Percentiles rank a stretch among this genome's conserved stretches.
phyloP scores from a whole-genome alignment of 2,888 invertebrate species.

The Pseudococcus jackbeardsleyi region DNA sequence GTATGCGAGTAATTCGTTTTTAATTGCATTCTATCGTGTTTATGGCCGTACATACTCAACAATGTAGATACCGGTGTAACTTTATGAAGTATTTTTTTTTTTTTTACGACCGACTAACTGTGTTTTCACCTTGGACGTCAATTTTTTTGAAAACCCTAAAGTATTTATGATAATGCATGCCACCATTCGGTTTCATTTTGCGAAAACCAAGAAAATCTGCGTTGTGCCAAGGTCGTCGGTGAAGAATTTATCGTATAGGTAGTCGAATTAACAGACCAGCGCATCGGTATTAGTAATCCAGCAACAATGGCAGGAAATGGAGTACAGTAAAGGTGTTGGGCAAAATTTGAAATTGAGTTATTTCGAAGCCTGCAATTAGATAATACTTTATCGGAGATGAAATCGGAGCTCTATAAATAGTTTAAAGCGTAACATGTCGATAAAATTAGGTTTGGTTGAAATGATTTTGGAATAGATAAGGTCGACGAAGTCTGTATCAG shows the following conservation, averaged over 20 bases:
- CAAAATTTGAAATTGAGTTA: neutral
- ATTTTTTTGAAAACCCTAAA: constrained; percentile 1
- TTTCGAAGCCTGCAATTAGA: neutral
- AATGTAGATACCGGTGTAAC: neutral
- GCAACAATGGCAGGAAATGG: constrained; percentile 6
- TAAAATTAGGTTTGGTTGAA: no score
- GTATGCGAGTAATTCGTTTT: constrained; percentile 37
- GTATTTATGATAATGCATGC: neutral
- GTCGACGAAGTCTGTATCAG: no score
- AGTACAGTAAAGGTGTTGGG: neutral
- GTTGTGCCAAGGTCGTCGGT: neutral
- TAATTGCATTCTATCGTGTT: constrained; percentile 16
- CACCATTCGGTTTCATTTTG: neutral
- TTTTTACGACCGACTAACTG: neutral
- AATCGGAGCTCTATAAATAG: neutral
- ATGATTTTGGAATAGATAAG: no score
- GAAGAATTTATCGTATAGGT: neutral
- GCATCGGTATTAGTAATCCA: neutral
- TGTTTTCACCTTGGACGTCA: constrained; percentile 30
- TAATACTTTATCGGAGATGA: neutral
- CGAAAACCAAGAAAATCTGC: neutral
- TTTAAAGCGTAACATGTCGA: no score
- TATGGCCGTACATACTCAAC: neutral
- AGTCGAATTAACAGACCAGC: neutral
- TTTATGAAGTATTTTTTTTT: neutral